Base-by-base conservation (phyloP, 1,140 invertebrate species). In the Drosophila aff. region DNA sequence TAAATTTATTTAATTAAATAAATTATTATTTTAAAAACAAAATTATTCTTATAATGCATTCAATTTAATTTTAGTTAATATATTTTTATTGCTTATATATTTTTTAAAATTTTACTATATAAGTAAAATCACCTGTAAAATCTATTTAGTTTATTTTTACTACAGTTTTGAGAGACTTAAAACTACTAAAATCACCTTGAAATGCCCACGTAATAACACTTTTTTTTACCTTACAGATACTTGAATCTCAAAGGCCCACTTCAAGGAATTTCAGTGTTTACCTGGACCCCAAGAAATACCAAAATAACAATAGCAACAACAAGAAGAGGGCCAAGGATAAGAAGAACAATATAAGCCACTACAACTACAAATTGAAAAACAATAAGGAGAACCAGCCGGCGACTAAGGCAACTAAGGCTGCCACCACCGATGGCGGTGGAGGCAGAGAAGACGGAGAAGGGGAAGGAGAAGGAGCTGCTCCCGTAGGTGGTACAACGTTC, bases 221-320 rank as follows among this genome's bases (percentile, higher is more conserved):
- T 21, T 40, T 40, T 21, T 40, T 31, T 13, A 18, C 53, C 59
- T 73, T 91, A 28, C 82, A 92, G 90, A 83, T 92, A 79, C 85
- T 91, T 58, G 82, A 89, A 73, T 91, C 90, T 63, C 89, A 90
- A 83, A 90, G 80, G 82, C 81, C 87, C 78, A 76, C 72, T 72
- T 71, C 69, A 55, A 77, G 74, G 60, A 86, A 86, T 76, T 86
- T 86, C 71, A 86, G 49, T 79, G 82, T 76, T 76, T 79, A 86
- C 66, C 82, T 86, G 66, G 82, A 81, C 67, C 69, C 57, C 46
- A 85, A 72, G 44, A 77, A 68, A 67, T 55, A 61, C 66, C 46
- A 46, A 79, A 68, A 77, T 73, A 81, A 61, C 59, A 66, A 75
- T 18, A 59, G 33, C 47, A 67, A 43, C 63, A 79, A 26, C 55